A percentile compares a stretch with the other conserved stretches of the same genome.
Evolutionary conservation across 2,888 invertebrate genomes (phyloP).

Genomic region (Drosophila nigricruria): DNA sequence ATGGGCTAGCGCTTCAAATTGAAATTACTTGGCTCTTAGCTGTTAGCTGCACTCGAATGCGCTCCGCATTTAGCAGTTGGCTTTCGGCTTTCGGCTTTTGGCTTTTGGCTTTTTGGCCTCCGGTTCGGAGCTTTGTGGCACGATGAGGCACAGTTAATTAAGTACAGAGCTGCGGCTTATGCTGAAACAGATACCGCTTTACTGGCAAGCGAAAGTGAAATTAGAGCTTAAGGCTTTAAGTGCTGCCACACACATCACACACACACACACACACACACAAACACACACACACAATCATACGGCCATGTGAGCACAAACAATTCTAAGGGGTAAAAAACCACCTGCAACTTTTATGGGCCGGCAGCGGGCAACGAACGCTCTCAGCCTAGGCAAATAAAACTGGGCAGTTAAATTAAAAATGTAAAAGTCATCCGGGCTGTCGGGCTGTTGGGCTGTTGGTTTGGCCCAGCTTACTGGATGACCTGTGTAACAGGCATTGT

Average conservation of each 20-base stretch:
- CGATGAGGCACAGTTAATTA: slow-evolving; percentile 60
- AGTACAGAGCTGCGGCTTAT: slow-evolving; percentile 27
- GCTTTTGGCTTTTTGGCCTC: slow-evolving; percentile 13
- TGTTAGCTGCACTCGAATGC: slow-evolving; percentile 49
- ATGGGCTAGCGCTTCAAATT: slow-evolving; percentile 47
- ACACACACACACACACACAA: slow-evolving; percentile 10
- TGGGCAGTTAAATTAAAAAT: slow-evolving; percentile 68
- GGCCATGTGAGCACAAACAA: slow-evolving; percentile 17
- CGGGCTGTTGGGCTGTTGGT: neutral
- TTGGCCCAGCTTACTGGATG: slow-evolving; percentile 5
- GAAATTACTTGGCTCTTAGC: slow-evolving; percentile 64
- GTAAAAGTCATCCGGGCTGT: slow-evolving; percentile 39
- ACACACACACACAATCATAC: neutral
- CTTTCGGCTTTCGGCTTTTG: slow-evolving; percentile 17
- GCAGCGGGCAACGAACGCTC: slow-evolving; percentile 32
- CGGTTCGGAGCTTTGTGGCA: slow-evolving; percentile 14
- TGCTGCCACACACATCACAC: slow-evolving; percentile 11
- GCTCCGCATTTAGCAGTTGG: slow-evolving; percentile 31
- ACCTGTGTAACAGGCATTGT: slow-evolving; percentile 27
- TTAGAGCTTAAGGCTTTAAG: slow-evolving; percentile 39
- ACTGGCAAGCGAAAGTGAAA: slow-evolving; percentile 18
- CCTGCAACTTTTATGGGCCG: slow-evolving; percentile 56
- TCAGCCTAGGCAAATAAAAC: slow-evolving; percentile 65
- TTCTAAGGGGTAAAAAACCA: slow-evolving; percentile 20
- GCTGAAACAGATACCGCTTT: slow-evolving; percentile 18